A percentile compares a stretch with the other conserved stretches of the same genome.
Conservation (phyloP, 2,797 vertebrate genomes). For the Gadopsis marmoratus region DNA sequence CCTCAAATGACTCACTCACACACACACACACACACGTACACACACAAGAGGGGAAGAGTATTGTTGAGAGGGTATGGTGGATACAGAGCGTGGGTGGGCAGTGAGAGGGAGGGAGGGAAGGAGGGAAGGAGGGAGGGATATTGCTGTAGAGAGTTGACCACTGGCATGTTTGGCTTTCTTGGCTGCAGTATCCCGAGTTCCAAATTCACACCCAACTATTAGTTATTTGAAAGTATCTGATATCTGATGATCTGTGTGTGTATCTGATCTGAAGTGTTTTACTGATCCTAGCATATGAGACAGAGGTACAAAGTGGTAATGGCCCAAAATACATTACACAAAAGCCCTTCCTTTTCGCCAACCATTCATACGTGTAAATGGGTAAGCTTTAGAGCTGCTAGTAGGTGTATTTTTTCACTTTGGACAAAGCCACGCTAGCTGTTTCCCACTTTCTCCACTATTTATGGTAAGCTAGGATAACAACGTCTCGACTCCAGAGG, state of each 20-base stretch:
- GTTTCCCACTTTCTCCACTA: not conserved
- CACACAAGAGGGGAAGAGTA: conserved; percentile 35
- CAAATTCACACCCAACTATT: not conserved
- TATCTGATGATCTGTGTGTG: no score
- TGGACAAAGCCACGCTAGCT: not conserved
- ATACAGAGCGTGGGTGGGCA: conserved; percentile 55
- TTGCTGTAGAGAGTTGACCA: conserved; percentile 14
- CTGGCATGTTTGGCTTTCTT: not conserved
- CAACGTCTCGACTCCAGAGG: no score
- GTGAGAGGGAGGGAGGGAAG: conserved; percentile 12
- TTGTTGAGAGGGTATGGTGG: conserved; percentile 55
- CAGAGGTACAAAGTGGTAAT: not conserved
- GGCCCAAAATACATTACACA: not conserved
- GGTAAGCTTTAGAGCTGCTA: no score
- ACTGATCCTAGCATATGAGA: not conserved
- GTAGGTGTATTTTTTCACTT: not conserved
- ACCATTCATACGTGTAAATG: not conserved
- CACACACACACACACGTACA: conserved; percentile 10
- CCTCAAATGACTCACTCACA: conserved; percentile 51
- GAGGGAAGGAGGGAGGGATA: conserved; percentile 28
- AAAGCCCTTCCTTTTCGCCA: not conserved
- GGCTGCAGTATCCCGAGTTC: not conserved
- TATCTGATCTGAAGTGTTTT: not conserved
- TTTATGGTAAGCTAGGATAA: not conserved
- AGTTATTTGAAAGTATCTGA: conserved; percentile 11